These are phyloP conservation scores for Pomacea maculata DNA, from an alignment of 1,140 invertebrate genomes.

Conservation along the genomic window DNA sequence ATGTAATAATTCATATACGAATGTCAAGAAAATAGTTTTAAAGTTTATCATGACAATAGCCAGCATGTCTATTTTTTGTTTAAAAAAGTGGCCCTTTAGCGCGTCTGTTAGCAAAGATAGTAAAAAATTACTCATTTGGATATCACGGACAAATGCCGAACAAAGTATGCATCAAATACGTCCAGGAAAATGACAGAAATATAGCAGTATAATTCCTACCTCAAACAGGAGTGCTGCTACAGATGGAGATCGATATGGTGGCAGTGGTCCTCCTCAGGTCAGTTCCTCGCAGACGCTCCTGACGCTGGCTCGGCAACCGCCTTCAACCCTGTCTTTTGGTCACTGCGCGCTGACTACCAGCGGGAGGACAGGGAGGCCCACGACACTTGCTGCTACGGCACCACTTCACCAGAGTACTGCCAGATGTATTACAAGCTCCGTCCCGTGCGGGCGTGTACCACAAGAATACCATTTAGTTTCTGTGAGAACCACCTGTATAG, in stretches of 20 bases:
- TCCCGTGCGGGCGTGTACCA: conserved; percentile 17
- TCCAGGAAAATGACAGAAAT: too few species aligned
- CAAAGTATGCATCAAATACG: too few species aligned
- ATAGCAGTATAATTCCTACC: too few species aligned
- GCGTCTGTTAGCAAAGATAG: too few species aligned
- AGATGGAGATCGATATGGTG: neutral
- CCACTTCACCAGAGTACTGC: conserved; percentile 6
- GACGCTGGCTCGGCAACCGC: neutral
- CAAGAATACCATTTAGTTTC: neutral
- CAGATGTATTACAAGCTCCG: conserved; percentile 15
- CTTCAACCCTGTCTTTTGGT: neutral
- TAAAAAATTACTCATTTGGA: too few species aligned
- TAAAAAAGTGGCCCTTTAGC: too few species aligned
- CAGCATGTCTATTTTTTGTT: too few species aligned
- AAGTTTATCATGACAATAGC: too few species aligned
- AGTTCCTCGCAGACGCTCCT: neutral
- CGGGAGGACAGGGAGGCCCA: neutral
- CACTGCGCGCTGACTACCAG: neutral
- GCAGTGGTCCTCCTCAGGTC: neutral
- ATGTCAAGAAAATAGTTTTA: too few species aligned
- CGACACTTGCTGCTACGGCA: neutral
- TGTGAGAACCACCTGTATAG: neutral
- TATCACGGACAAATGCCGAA: too few species aligned
- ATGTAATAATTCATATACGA: too few species aligned
- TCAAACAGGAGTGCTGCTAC: neutral